These are phyloP conservation scores for Aegotheles bennettii DNA, from an alignment of 2,113 vertebrate genomes.

Conservation along the genomic window DNA sequence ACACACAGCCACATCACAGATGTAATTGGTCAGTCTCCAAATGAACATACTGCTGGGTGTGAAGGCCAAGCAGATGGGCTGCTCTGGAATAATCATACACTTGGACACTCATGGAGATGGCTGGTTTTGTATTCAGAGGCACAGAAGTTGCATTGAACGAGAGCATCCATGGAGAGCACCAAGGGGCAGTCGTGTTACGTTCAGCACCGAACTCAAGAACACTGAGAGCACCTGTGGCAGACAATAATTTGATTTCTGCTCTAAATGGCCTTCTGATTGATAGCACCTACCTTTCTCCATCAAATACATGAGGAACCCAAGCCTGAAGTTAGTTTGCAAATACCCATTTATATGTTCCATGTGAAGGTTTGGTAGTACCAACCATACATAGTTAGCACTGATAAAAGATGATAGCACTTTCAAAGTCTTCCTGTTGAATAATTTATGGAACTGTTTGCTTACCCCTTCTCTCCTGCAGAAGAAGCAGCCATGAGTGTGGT, in stretches of 20 bases:
- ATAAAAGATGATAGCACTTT: neutral
- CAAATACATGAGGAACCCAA: neutral
- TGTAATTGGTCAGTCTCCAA: neutral
- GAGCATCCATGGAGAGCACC: neutral
- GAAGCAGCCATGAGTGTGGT: neutral
- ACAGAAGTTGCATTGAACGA: neutral
- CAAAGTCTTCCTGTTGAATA: neutral
- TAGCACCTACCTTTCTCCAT: neutral
- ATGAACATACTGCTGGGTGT: neutral
- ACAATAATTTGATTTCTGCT: neutral
- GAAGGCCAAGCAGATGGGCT: neutral
- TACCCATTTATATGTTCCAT: neutral
- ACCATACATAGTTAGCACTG: neutral
- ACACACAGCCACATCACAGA: neutral
- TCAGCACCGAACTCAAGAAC: neutral
- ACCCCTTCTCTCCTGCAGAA: neutral
- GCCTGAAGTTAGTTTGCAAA: neutral
- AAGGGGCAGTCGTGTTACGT: neutral
- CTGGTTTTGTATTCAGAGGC: neutral
- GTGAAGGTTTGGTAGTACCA: neutral
- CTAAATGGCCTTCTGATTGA: neutral
- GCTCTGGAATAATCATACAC: neutral
- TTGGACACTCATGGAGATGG: neutral
- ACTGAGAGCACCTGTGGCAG: neutral
- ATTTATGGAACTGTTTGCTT: neutral